Conservation (phyloP, 2,888 invertebrate species). For the Sarcophaga variegata region DNA sequence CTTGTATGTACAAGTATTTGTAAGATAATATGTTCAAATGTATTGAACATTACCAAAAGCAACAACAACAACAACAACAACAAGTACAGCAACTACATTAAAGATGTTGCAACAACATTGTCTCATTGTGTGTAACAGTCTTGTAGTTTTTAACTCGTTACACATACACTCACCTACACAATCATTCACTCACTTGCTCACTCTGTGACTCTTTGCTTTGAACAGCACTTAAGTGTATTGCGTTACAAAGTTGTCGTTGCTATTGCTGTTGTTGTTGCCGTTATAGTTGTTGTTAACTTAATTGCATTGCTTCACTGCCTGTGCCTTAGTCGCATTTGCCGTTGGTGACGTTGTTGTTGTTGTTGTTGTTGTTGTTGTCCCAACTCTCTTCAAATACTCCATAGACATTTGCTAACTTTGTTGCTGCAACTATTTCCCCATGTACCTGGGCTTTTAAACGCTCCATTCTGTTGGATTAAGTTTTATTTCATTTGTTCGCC, state of each 20-base stretch:
- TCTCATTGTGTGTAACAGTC: slow-evolving; percentile 10
- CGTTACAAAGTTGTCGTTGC: slow-evolving; percentile 43
- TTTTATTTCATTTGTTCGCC: neutral
- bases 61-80: too few relatives aligned
- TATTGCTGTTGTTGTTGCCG: neutral
- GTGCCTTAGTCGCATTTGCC: neutral
- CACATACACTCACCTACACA: slow-evolving; percentile 18
- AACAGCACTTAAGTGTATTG: slow-evolving; percentile 67
- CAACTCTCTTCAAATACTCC: slow-evolving; percentile 43
- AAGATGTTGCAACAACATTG: slow-evolving; percentile 23
- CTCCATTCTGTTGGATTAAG: slow-evolving; percentile 2
- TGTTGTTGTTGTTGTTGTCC: slow-evolving; percentile 25
- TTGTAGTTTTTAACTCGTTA: slow-evolving; percentile 25
- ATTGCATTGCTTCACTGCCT: slow-evolving; percentile 59
- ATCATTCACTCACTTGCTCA: slow-evolving; percentile 10
- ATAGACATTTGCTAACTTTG: slow-evolving; percentile 46
- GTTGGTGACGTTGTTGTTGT: neutral
- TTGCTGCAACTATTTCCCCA: slow-evolving; percentile 5
- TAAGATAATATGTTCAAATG: neutral
- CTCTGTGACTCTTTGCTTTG: neutral
- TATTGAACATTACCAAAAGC: neutral
- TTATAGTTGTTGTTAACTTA: slow-evolving; percentile 60
- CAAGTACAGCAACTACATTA: neutral
- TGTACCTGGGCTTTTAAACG: slow-evolving; percentile 26
- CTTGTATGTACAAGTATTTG: neutral